phyloP scores from a whole-genome alignment of 1,140 invertebrate species.

The Leptopilina clavipes region DNA sequence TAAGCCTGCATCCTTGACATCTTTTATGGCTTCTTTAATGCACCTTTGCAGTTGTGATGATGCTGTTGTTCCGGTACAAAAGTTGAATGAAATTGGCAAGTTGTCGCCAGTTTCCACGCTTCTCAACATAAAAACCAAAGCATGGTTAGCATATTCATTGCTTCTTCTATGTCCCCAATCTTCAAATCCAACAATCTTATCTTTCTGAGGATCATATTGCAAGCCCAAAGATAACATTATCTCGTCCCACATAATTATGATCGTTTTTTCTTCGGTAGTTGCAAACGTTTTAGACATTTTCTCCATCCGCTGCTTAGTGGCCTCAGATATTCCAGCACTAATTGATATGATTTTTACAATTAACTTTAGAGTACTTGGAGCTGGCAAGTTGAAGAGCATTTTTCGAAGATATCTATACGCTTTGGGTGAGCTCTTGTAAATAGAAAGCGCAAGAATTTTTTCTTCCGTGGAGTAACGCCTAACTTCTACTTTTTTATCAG shows the following conservation, averaged over 20 bases:
- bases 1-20: constrained; percentile 11
- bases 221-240: constrained; percentile 39
- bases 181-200: constrained; percentile 50
- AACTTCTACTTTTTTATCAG: too few relatives aligned
- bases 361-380: too few relatives aligned
- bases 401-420: too few relatives aligned
- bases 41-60: constrained; percentile 17
- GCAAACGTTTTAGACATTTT: too few relatives aligned
- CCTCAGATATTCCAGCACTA: too few relatives aligned
- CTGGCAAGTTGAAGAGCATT: too few relatives aligned
- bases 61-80: constrained; percentile 35
- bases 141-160: constrained; percentile 48
- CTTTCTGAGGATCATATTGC: constrained; percentile 38
- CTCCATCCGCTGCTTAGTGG: too few relatives aligned
- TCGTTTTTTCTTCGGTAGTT: too few relatives aligned
- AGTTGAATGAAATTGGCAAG: constrained; percentile 42
- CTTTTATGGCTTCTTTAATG: constrained; percentile 31
- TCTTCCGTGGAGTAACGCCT: too few relatives aligned
- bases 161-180: constrained; percentile 44
- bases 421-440: too few relatives aligned
- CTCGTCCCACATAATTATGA: constrained; percentile 45
- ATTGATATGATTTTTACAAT: too few relatives aligned
- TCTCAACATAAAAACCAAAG: constrained; percentile 48
- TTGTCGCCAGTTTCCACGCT: constrained; percentile 46
- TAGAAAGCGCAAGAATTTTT: too few relatives aligned